These are phyloP conservation scores for Drosophila novamexicana DNA, from an alignment of 1,140 invertebrate species.

Conservation along the genomic window DNA sequence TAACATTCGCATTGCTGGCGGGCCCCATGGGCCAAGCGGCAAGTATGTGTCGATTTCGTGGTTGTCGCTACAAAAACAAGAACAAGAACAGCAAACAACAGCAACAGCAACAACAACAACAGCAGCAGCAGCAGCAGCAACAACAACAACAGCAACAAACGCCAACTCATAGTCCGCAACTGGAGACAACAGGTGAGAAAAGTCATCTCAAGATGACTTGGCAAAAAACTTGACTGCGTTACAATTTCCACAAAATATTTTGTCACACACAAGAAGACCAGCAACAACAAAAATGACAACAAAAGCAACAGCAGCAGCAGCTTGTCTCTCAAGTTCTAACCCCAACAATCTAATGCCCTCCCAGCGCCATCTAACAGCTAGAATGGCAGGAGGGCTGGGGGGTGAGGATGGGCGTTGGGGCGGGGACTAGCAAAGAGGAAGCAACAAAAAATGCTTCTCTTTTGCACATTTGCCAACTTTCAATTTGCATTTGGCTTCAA, in stretches of 20 bases:
- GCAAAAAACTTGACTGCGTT: slow-evolving; percentile 16
- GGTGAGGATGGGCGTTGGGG: background rate
- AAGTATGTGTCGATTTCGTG: slow-evolving; percentile 88
- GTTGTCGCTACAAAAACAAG: slow-evolving; percentile 88
- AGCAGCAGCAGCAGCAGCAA: slow-evolving; percentile 62
- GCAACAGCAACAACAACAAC: slow-evolving; percentile 64
- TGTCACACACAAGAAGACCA: slow-evolving; percentile 28
- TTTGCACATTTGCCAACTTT: slow-evolving; percentile 75
- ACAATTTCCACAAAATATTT: slow-evolving; percentile 61
- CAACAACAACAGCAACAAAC: slow-evolving; percentile 53
- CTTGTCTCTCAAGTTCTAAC: background rate
- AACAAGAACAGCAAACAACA: slow-evolving; percentile 79
- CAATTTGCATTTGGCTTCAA: slow-evolving; percentile 73
- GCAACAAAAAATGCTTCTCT: slow-evolving; percentile 51
- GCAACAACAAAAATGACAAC: background rate
- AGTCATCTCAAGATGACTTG: slow-evolving; percentile 28
- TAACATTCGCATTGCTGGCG: slow-evolving; percentile 84
- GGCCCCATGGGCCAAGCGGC: slow-evolving; percentile 88
- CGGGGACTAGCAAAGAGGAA: background rate
- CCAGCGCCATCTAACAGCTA: background rate
- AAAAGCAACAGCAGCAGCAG: background rate
- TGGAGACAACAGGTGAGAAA: slow-evolving; percentile 47
- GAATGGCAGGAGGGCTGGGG: background rate
- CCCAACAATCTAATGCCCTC: slow-evolving; percentile 26
- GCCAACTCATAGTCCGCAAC: slow-evolving; percentile 55